Evolutionary conservation across 2,888 invertebrate species (phyloP), one percentile per base, ranked within the genome.

Genomic region (Formica aserva): DNA sequence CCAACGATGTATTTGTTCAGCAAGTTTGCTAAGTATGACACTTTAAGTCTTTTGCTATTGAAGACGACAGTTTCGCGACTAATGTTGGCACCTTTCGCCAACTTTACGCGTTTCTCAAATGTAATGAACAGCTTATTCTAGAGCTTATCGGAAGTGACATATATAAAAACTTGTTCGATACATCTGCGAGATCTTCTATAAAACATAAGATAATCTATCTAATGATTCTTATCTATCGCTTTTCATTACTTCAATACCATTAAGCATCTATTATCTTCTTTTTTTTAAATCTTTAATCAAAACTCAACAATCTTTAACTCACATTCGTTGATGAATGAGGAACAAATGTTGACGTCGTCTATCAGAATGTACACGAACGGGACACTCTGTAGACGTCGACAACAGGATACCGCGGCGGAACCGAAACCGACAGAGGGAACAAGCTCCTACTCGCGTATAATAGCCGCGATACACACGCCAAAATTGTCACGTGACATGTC

Each of bases 401-500:
- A 29, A 22, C 18, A 32, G 35, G 55, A 77, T 55, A 35, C 38
- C 55, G 26, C 11, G 18, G 9, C 18, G 60, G 32, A 60, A 45
- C 35, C 45, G 35, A 71, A 71, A 60, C 13, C 26, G 32, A 38
- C 55, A n/a, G 22, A 60, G n/a, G 32, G 32, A 60, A 71, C 74
- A 45, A 15, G 57, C 57, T 60, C 35, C 18, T 71, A 60, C 22
- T 32, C 32, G 72, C 45, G 38, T 60, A 80, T 80, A 72, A 71
- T 76, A 80, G 76, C 9, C 63, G 62, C 69, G 75, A 66, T 78
- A 48, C 65, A 77, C 48, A 63, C 60, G 32, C 65, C 13, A 85
- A 88, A 88, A 88, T 88, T 87, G 88, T 88, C 88, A 88, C 81
- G 74, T 80, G 84, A 82, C 57, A 82, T 52, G 45, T 72, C 67